Conservation (phyloP, 2,888 invertebrate species). For the Toxonevra muliebris region DNA sequence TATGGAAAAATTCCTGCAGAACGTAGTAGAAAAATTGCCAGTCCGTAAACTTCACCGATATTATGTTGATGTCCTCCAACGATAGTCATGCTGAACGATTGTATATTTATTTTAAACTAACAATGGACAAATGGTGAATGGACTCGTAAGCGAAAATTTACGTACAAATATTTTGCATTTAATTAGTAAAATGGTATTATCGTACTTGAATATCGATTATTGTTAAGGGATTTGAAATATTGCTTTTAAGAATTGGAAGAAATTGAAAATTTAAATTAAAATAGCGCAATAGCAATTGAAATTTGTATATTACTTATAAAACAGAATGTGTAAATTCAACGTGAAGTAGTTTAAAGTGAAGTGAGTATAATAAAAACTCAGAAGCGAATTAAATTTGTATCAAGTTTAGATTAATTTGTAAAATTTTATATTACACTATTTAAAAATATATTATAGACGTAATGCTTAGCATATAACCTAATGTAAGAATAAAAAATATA, state of each 20-base stretch:
- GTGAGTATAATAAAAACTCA: too few relatives aligned
- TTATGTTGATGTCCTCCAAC: slow-evolving; percentile 17
- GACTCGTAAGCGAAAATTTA: background rate
- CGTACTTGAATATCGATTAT: background rate
- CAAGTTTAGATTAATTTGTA: too few relatives aligned
- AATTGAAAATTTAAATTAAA: too few relatives aligned
- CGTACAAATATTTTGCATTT: background rate
- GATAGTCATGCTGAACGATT: slow-evolving; percentile 12
- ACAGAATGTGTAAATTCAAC: too few relatives aligned
- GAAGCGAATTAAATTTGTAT: too few relatives aligned
- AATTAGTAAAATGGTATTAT: background rate
- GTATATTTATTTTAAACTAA: background rate
- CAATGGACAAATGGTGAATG: background rate
- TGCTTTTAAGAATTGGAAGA: background rate
- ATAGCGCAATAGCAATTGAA: too few relatives aligned
- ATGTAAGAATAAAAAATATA: too few relatives aligned
- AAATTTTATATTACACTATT: too few relatives aligned
- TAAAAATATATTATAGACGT: too few relatives aligned
- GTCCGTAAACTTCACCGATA: slow-evolving; percentile 35
- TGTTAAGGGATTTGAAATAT: background rate
- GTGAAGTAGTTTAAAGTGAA: too few relatives aligned
- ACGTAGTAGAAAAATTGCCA: slow-evolving; percentile 37
- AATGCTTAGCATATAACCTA: too few relatives aligned
- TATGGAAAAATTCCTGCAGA: slow-evolving; percentile 45
- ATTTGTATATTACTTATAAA: too few relatives aligned